phyloP scores from a whole-genome alignment of 2,113 vertebrate genomes.

The Fulmarus glacialis region DNA sequence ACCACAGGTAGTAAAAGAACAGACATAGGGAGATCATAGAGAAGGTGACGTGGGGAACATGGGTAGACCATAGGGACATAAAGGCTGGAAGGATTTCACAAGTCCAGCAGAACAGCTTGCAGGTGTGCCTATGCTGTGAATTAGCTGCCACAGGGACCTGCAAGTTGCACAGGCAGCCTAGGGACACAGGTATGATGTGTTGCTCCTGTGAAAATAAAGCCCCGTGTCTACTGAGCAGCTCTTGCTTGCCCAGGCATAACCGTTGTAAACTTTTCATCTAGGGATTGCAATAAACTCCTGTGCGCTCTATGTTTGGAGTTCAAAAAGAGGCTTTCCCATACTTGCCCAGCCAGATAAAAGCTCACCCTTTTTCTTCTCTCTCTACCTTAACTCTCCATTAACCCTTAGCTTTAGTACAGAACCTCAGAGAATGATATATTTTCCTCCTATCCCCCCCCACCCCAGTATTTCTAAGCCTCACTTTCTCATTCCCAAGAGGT shows the following conservation, averaged over 20 bases:
- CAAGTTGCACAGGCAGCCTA: neutral
- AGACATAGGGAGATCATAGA: neutral
- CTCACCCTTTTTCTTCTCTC: neutral
- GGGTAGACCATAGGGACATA: neutral
- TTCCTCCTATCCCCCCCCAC: neutral
- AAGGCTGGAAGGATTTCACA: neutral
- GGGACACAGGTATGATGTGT: neutral
- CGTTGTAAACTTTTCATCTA: neutral
- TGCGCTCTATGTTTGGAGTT: neutral
- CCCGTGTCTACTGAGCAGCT: neutral
- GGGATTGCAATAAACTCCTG: neutral
- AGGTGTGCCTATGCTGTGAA: neutral
- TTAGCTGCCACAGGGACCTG: neutral
- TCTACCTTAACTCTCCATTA: neutral
- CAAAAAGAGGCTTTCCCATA: conserved; percentile 25
- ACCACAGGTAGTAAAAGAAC: neutral
- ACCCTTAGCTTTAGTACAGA: neutral
- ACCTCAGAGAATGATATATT: neutral
- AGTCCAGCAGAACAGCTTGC: neutral
- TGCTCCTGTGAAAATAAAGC: neutral
- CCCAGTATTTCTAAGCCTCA: conserved; percentile 4
- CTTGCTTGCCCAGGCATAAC: neutral
- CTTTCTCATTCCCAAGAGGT: conserved; percentile 6
- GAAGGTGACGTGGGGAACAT: neutral
- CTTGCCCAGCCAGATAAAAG: neutral